Percentiles rank a stretch among this genome's conserved stretches.
These are phyloP conservation scores for Megalurothrips usitatus DNA, from an alignment of 2,888 invertebrate species.

Conservation along the genomic window DNA sequence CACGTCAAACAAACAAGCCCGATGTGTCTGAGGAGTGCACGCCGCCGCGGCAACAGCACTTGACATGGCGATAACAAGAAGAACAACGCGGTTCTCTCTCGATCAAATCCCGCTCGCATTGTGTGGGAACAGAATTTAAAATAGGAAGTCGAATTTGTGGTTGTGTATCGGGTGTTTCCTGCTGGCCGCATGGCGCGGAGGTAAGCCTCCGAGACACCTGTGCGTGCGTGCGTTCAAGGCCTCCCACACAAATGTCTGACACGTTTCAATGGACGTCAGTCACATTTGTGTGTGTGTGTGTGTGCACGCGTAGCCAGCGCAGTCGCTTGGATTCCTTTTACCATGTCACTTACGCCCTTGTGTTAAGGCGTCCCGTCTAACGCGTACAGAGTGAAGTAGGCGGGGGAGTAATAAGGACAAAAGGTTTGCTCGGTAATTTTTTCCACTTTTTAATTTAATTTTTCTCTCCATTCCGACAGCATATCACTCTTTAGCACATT, in stretches of 20 bases:
- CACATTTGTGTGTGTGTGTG: background rate
- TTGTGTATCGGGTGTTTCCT: no score
- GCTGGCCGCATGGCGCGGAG: background rate
- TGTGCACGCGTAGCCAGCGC: background rate
- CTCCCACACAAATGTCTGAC: background rate
- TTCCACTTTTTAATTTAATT: background rate
- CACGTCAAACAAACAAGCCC: conserved; percentile 16
- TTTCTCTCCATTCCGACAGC: background rate
- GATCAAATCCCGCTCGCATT: no score
- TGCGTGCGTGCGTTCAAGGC: background rate
- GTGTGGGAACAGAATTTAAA: no score
- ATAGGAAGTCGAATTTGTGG: no score
- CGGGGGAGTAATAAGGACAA: background rate
- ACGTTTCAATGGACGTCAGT: background rate
- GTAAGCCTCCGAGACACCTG: no score
- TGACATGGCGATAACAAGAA: no score
- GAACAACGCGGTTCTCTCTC: no score
- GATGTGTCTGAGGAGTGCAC: background rate
- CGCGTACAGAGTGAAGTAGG: background rate
- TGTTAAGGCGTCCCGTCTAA: no score
- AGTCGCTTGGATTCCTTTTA: background rate
- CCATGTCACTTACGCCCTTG: background rate
- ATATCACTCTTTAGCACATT: conserved; percentile 19
- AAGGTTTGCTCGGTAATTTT: background rate
- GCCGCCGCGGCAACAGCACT: no score